These are phyloP conservation scores for Aphidius ervi DNA, from an alignment of 1,140 invertebrate genomes.

Conservation along the genomic window DNA sequence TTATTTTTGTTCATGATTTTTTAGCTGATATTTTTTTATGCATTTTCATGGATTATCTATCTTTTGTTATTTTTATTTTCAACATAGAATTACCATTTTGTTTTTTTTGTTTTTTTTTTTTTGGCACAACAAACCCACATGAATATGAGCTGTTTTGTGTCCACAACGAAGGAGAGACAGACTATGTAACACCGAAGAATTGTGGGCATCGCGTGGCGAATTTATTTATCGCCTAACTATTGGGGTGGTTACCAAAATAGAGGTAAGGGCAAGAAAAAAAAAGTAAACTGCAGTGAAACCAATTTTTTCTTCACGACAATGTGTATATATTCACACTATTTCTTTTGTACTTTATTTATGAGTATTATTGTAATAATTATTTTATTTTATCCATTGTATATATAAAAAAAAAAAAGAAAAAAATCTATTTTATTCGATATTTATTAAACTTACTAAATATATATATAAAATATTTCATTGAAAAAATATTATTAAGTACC, in stretches of 20 bases:
- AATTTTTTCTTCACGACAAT: constrained; percentile 3
- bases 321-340: no score
- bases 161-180: neutral
- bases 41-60: neutral
- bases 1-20: constrained; percentile 2
- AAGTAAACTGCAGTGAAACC: constrained; percentile 16
- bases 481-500: no score
- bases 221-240: constrained; percentile 44
- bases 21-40: neutral
- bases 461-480: no score
- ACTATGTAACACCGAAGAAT: constrained; percentile 31
- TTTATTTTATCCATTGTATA: neutral
- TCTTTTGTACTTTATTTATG: neutral
- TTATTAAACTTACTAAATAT: no score
- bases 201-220: constrained; percentile 43
- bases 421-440: no score
- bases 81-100: neutral
- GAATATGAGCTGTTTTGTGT: constrained; percentile 17
- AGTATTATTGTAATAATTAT: neutral
- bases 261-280: constrained; percentile 13
- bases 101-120: neutral
- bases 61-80: neutral
- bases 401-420: no score
- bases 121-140: constrained; percentile 11
- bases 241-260: constrained; percentile 20